Conservation (phyloP, 2,888 invertebrate genomes). For the Microctonus hyperodae region DNA sequence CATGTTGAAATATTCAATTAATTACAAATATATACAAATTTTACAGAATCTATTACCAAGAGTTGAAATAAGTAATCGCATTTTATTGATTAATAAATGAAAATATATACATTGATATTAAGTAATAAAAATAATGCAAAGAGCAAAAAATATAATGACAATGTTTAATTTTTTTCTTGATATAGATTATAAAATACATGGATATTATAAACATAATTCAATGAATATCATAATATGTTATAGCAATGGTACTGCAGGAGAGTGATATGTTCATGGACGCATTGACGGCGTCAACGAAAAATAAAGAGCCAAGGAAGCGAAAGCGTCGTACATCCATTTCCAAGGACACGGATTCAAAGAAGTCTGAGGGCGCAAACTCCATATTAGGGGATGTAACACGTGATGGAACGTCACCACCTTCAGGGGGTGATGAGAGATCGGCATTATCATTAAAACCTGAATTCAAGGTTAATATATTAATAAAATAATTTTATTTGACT, state of each 20-base stretch:
- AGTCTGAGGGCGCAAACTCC: constrained; percentile 63
- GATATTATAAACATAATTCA: constrained; percentile 13
- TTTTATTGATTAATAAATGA: constrained; percentile 1
- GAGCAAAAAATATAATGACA: constrained; percentile 19
- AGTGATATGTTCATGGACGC: constrained; percentile 96
- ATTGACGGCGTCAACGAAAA: constrained; percentile 76
- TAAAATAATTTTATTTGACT: constrained; percentile 5
- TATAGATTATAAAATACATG: not conserved
- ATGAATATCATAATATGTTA: constrained; percentile 49
- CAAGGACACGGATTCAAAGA: constrained; percentile 71
- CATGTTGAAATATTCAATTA: not conserved
- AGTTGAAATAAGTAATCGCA: not conserved
- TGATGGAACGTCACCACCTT: constrained; percentile 63
- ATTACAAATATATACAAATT: not conserved
- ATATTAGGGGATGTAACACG: constrained; percentile 41
- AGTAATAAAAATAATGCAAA: constrained; percentile 11
- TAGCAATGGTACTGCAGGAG: constrained; percentile 83
- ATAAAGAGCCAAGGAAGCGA: constrained; percentile 79
- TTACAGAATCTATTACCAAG: not conserved
- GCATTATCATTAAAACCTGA: constrained; percentile 63
- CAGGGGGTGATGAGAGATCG: constrained; percentile 57
- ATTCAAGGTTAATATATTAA: constrained; percentile 59
- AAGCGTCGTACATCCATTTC: constrained; percentile 77
- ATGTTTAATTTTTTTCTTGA: constrained; percentile 23
- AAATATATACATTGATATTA: not conserved